Base-by-base conservation (phyloP, 2,797 vertebrate species). In the Decapterus maruadsi region DNA sequence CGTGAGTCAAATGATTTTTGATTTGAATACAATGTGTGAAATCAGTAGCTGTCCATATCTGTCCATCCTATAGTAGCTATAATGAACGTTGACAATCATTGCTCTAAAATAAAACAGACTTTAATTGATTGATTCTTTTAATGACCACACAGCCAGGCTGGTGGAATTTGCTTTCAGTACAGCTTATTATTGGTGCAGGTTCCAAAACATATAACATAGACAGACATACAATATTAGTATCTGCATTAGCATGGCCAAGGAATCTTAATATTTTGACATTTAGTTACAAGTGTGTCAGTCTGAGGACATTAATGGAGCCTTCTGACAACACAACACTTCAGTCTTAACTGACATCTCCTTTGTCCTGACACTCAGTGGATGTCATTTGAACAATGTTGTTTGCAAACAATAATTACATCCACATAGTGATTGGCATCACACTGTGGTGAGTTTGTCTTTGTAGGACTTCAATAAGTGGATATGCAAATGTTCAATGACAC, bases 381-480 rank as follows among this genome's bases (percentile, higher is more conserved):
- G 72, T 34, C 72, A 68, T 57, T 75, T 48, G 17, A 80, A 73
- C 46, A 77, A 72, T 38, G 48, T 10, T 68, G 58, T 84, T 78
- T 81, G 68, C 81, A 80, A 80, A 78, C 77, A 80, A 63, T 75
- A 51, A 72, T 68, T 51, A 54, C 43, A 26, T 70, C 42, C 34
- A 40, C 59, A 57, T 19, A 31, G 17, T 0, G 12, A 75, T 40
- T 72, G 9, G 0, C 56, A 31, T n/a, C 5, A 7, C 73, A 16
- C 26, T 12, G 40, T 26, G 17, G 34, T 71, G 54, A 55, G 31
- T 8, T 31, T 48, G 36, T 48, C 22, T 71, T 66, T 4, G 59
- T 67, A 43, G 64, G 64, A 54, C 42, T 62, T 59, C 11, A 71
- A 71, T 42, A 59, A 4, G 14, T 16, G 22, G 48, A 79, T 55